phyloP scores from a whole-genome alignment of 2,113 vertebrate genomes.

The Tricholaema leucomelas region DNA sequence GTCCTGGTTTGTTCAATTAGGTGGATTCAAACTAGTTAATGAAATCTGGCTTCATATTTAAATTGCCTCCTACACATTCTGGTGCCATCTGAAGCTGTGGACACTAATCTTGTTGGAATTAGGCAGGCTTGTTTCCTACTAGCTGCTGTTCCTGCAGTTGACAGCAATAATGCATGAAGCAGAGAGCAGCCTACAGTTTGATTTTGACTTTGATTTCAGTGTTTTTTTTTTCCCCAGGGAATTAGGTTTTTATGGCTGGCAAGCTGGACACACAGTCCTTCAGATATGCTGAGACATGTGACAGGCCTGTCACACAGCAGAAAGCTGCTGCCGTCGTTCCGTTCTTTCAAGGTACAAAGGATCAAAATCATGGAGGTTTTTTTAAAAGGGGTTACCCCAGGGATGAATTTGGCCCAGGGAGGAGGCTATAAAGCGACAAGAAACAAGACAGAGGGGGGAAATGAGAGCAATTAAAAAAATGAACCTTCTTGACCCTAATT shows the following conservation, averaged over 20 bases:
- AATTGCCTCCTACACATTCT: background rate
- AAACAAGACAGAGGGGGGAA: constrained; percentile 53
- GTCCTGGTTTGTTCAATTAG: background rate
- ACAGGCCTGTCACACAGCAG: constrained; percentile 27
- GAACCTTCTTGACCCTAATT: constrained; percentile 63
- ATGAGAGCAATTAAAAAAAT: constrained; percentile 70
- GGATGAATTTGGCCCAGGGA: constrained; percentile 39
- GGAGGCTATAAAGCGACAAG: constrained; percentile 8
- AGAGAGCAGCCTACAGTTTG: background rate
- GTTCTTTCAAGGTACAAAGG: background rate
- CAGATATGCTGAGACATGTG: background rate
- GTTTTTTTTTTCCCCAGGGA: background rate
- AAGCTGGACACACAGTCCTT: background rate
- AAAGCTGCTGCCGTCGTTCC: constrained; percentile 36
- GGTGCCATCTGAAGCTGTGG: background rate
- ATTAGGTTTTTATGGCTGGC: constrained; percentile 53
- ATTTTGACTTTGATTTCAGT: background rate
- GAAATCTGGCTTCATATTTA: background rate
- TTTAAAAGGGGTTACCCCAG: constrained; percentile 9
- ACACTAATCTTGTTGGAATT: background rate
- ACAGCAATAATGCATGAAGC: constrained; percentile 29
- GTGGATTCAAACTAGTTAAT: background rate
- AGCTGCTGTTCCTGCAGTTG: constrained; percentile 11
- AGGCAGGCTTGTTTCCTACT: background rate
- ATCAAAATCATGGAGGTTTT: background rate